These are phyloP conservation scores for Sarcophaga variegata DNA, from an alignment of 2,888 invertebrate species.

Conservation along the genomic window DNA sequence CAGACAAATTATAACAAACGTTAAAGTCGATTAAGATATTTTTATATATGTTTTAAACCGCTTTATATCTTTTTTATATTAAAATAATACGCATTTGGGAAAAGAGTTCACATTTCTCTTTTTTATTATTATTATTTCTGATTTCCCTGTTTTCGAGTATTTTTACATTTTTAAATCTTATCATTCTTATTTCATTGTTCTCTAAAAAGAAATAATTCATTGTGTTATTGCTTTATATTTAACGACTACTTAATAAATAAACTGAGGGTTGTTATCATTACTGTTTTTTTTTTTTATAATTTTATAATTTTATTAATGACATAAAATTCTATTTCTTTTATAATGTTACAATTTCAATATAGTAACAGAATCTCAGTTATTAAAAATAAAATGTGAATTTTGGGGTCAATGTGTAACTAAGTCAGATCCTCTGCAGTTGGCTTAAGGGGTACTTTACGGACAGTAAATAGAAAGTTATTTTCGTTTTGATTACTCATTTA, in stretches of 20 bases:
- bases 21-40: too few relatives aligned
- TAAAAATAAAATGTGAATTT: not conserved
- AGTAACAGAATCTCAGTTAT: constrained; percentile 24
- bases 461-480: too few relatives aligned
- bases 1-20: too few relatives aligned
- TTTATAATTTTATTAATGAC: constrained; percentile 13
- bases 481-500: too few relatives aligned
- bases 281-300: constrained; percentile 5
- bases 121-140: not conserved
- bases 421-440: not conserved
- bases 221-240: constrained; percentile 37
- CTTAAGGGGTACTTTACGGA: too few relatives aligned
- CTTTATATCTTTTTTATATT: not conserved
- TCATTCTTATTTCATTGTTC: constrained; percentile 21
- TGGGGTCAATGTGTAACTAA: not conserved
- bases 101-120: too few relatives aligned
- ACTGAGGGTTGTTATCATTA: constrained; percentile 44
- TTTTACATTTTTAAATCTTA: constrained; percentile 52
- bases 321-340: constrained; percentile 33
- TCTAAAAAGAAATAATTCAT: constrained; percentile 31
- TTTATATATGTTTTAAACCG: too few relatives aligned
- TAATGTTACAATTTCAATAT: not conserved
- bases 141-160: constrained; percentile 5
- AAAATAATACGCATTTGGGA: too few relatives aligned
- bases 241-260: constrained; percentile 49